A percentile compares a stretch with the other conserved stretches of the same genome.
phyloP scores from a whole-genome alignment of 2,888 invertebrate species.

The Gortyna flavago region DNA sequence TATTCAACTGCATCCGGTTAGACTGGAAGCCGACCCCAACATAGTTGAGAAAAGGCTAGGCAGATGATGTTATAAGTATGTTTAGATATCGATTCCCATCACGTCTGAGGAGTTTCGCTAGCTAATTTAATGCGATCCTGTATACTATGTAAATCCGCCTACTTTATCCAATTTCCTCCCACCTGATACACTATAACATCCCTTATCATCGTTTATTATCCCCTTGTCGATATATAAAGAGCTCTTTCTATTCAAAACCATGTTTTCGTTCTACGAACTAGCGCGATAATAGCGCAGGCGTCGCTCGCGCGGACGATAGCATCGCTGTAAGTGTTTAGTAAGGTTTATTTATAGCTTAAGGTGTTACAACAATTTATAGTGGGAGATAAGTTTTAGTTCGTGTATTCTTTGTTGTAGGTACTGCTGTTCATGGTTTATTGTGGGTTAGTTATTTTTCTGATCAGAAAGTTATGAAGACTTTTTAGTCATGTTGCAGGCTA shows the following conservation, averaged over 20 bases:
- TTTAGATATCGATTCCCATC: too few relatives aligned
- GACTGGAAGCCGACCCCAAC: too few relatives aligned
- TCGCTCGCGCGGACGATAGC: slow-evolving; percentile 68
- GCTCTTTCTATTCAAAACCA: slow-evolving; percentile 61
- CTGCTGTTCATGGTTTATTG: slow-evolving; percentile 9
- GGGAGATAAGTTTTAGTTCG: slow-evolving; percentile 68
- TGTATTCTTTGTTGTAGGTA: slow-evolving; percentile 11
- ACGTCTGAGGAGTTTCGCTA: too few relatives aligned
- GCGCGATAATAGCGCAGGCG: slow-evolving; percentile 64
- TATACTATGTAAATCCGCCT: not conserved
- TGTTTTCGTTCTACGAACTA: slow-evolving; percentile 54
- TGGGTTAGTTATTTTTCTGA: not conserved
- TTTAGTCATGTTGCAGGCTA: not conserved
- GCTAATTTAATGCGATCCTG: too few relatives aligned
- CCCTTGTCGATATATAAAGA: slow-evolving; percentile 45
- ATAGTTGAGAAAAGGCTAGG: too few relatives aligned
- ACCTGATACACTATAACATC: slow-evolving; percentile 19
- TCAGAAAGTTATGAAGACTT: too few relatives aligned
- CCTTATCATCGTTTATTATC: slow-evolving; percentile 35
- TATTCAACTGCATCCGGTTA: too few relatives aligned
- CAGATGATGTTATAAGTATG: too few relatives aligned
- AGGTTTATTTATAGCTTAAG: slow-evolving; percentile 66
- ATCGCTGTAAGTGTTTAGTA: slow-evolving; percentile 74
- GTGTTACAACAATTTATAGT: slow-evolving; percentile 68
- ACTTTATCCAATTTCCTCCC: slow-evolving; percentile 39